Evolutionary conservation across 2,888 invertebrate species (phyloP).

Genomic region (Orchesellides sinensis): DNA sequence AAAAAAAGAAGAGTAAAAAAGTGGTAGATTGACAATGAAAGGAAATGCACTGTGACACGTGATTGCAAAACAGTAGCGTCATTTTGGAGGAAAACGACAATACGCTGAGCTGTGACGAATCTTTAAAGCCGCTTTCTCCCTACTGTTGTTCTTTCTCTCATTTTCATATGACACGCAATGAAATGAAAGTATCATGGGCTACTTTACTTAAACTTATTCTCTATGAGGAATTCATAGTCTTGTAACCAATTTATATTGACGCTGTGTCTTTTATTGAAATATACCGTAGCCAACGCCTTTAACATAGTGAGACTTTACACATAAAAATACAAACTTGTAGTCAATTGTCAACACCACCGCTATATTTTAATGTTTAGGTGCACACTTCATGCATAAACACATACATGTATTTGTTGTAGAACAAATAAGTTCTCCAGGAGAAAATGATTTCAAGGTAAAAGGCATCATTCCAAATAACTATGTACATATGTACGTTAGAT

Average conservation of each 20-base stretch:
- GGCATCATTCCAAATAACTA: no score
- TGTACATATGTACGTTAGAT: no score
- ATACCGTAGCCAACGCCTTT: no score
- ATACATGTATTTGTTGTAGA: no score
- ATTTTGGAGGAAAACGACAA: slow-evolving; percentile 31
- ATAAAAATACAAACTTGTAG: no score
- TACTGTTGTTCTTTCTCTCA: neutral
- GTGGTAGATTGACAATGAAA: slow-evolving; percentile 24
- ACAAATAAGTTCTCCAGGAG: no score
- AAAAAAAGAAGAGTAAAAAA: neutral
- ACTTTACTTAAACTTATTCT: slow-evolving; percentile 16
- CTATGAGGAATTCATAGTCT: slow-evolving; percentile 1
- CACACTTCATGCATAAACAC: neutral
- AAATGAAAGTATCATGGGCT: slow-evolving; percentile 31
- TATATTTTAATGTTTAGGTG: neutral
- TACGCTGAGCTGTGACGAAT: slow-evolving; percentile 6
- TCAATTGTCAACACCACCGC: no score
- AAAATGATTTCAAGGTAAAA: neutral
- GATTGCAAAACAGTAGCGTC: slow-evolving; percentile 17
- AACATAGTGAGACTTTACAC: no score
- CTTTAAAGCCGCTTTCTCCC: neutral
- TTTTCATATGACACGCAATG: slow-evolving; percentile 1
- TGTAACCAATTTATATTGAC: no score
- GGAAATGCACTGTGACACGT: slow-evolving; percentile 19
- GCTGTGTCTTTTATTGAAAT: no score